Evolutionary conservation across 2,113 vertebrate species (phyloP), one percentile per base, ranked within the genome.

Genomic region (Oreocharis arfaki): DNA sequence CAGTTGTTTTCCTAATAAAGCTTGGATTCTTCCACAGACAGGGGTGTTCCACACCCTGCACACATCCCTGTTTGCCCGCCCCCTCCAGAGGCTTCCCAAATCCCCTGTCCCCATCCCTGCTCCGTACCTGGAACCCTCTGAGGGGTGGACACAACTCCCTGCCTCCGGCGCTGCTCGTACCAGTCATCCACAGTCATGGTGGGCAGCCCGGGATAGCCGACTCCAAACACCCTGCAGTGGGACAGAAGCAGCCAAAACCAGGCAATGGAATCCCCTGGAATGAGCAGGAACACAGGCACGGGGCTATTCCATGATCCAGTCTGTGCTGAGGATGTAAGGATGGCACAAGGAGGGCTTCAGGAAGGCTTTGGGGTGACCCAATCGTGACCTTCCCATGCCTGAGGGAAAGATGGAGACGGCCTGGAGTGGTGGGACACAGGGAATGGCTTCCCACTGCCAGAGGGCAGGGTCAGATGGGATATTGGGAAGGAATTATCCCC

Each of bases 171-270:
- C 47, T 99, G 98, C 3, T 99, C 98, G 17, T 99, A 99, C 99
- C 99, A 99, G 39, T 99, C 99, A 47, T 99, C 98, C 86, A 99
- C 99, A 0, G 99, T 98, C 99, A 99, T 99, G 3, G 99, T 98
- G 22, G 99, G 94, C 65, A 99, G 97, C 78, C 99, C 98, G 1
- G 99, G 99, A 79, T 99, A 99, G 4, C 99, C 99, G 16, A 98
- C 97, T 19, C 99, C 99, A 89, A 99, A 99, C 81, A 99, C 99
- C 67, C 99, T 99, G 87, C 20, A 53, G 96, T 9, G 39, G 42
- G 35, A 73, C 39, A 73, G 1, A 75, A 52, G 15, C 11, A 55
- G 63, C 12, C 91, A 60, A 21, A 28, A 57, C 1, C 2, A 0
- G 6, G 28, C 60, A 32, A 6, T 69, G 47, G 2, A 28, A 11